Evolutionary conservation across 2,888 invertebrate species (phyloP), one percentile per base, ranked within the genome.

Genomic region (Melipona bicolor): DNA sequence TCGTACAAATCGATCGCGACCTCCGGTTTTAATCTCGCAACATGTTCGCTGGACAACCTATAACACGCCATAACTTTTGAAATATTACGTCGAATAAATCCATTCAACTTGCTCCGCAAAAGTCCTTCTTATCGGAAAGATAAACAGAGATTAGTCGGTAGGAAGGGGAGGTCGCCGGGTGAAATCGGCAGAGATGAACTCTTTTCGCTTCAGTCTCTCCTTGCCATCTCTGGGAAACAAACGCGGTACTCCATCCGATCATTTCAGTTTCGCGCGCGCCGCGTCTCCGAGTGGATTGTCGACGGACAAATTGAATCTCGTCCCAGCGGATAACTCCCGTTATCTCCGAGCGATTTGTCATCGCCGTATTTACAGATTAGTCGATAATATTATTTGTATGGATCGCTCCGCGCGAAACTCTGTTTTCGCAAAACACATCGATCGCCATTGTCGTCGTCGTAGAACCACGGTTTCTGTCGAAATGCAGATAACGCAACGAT

Each of bases 341-440:
- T 78, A 71, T 72, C 67, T 21, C 5, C n/a, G 50, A 49, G 59
- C 71, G 65, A 82, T 72, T 82, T 84, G 67, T 68, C 62, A 56
- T 62, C 69, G 5, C 9, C 6, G 27, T 75, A 77, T 77, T 78
- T 36, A 59, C n/a, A 59, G 32, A n/a, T 9, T 32, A 11, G 61
- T 71, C 71, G 74, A 75, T 71, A 59, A 24, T 21, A 52, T 54
- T 54, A 32, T 21, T 59, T 54, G 24, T 61, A 32, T 4, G 24
- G 52, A 75, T 68, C 19, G n/a, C 19, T 36, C 5, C 9, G 6
- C 4, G 56, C 15, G 43, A 27, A 50, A 59, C 27, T 27, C 59
- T 32, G 11, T 64, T 59, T n/a, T 24, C 49, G 27, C 49, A 36
- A 19, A 27, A 56, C 27, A 24, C 27, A 24, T 27, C 32, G 13